Evolutionary conservation across 2,797 vertebrate genomes (phyloP), one percentile per base, ranked within the genome.

Genomic region (Pseudocheirus occidentalis): DNA sequence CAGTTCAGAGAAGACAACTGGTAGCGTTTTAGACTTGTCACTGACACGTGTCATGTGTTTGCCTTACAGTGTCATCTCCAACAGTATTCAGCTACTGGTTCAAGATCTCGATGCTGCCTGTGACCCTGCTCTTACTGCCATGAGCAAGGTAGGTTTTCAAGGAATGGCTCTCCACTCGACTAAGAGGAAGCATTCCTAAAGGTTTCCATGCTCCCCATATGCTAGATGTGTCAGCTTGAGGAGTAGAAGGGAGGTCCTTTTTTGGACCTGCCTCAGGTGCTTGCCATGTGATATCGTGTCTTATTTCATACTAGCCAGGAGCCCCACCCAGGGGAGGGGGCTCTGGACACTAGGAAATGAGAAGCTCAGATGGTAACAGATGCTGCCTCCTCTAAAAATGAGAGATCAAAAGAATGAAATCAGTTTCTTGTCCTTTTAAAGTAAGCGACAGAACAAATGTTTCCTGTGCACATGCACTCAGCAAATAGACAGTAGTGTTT

Each of bases 51-150:
- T 28, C n/a, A 73, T 54, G 0, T 92, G 91, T 58, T 97, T 96
- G 96, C 93, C 96, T 96, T 96, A 40, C 98, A 99, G 99, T 7
- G 99, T 99, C 96, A 99, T 99, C 98, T 99, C 99, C 89, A 99
- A 99, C 98, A 99, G 99, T 96, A 99, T 99, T 95, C 99, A 99
- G 98, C 98, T 99, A 90, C 98, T 99, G 91, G 99, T 99, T 96
- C 99, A 99, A 98, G 99, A 99, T 98, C 99, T 99, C 66, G 99
- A 99, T 91, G 99, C 99, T 7, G 99, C 99, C 95, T 99, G 99
- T 73, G 99, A 99, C 97, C 99, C 99, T 52, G 99, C 99, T 62
- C 99, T 99, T 91, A 99, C 99, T 0, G 99, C 99, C 27, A 99
- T 99, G 99, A 99, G 99, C 99, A 99, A 99, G 99, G 99, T 99